These are phyloP conservation scores for Chymomyza amoena DNA, from an alignment of 2,888 invertebrate species.

Conservation along the genomic window DNA sequence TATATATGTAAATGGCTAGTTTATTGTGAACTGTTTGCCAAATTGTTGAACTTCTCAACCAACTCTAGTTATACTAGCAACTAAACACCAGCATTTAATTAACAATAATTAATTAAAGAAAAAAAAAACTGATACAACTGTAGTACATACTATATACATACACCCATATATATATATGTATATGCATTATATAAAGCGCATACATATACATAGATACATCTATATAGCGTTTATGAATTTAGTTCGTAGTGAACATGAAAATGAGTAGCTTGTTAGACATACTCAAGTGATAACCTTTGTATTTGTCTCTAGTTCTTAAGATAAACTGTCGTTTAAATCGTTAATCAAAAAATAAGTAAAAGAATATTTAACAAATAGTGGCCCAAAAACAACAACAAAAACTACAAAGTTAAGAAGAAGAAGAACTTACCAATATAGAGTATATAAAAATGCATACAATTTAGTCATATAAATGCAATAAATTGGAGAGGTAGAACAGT, in stretches of 20 bases:
- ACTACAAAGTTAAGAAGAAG: slow-evolving; percentile 8
- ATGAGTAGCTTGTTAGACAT: slow-evolving; percentile 68
- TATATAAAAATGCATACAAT: not conserved
- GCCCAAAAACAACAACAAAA: slow-evolving; percentile 30
- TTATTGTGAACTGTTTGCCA: slow-evolving; percentile 65
- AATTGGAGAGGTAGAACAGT: slow-evolving; percentile 14
- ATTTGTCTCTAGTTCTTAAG: slow-evolving; percentile 68
- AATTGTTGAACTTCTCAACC: slow-evolving; percentile 64
- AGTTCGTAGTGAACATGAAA: slow-evolving; percentile 45
- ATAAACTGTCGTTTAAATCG: slow-evolving; percentile 58
- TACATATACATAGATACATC: slow-evolving; percentile 22
- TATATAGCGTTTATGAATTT: slow-evolving; percentile 42
- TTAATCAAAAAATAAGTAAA: slow-evolving; percentile 47
- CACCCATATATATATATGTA: slow-evolving; percentile 25
- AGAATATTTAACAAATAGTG: slow-evolving; percentile 41
- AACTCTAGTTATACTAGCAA: slow-evolving; percentile 59
- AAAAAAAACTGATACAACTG: slow-evolving; percentile 2
- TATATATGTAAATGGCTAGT: slow-evolving; percentile 20
- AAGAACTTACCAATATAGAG: slow-evolving; percentile 8
- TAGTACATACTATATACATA: slow-evolving; percentile 24
- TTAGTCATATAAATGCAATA: not conserved
- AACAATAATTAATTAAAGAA: not conserved
- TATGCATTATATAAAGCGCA: slow-evolving; percentile 31
- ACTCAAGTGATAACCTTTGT: slow-evolving; percentile 72
- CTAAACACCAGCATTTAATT: slow-evolving; percentile 28